Evolutionary conservation across 2,888 invertebrate genomes (phyloP), one percentile per base, ranked within the genome.

Genomic region (Ectemnius continuus): DNA sequence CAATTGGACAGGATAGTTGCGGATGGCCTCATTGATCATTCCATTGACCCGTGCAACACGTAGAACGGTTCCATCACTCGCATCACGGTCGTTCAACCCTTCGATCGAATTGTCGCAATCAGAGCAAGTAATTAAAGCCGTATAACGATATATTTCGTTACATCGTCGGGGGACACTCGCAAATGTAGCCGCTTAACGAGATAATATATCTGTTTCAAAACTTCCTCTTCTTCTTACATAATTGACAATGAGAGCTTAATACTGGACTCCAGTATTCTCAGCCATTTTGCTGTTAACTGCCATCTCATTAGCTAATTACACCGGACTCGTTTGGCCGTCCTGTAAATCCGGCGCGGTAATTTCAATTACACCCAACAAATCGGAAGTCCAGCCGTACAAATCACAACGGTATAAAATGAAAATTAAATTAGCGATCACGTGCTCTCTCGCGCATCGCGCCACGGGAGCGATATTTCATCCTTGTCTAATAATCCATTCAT

Each of bases 61-160:
- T 56, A 60, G 65, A 60, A 67, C 65, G 46, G 28, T 20, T 36
- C 48, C 23, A 66, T 45, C 59, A 57, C 56, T 75, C 52, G 23
- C 46, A 76, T 63, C 16, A 60, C 65, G 70, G 20, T 52, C 73
- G 48, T 18, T 67, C 60, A 20, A 11, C 58, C 48, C 61, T 57
- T 63, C 67, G 69, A 67, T 67, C 67, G 67, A 59, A 71, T 75
- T 59, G 59, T 57, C 70, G 78, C 78, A 82, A 84, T 69, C 82
- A 76, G 78, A 73, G 73, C 79, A 78, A 75, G 78, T 82, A 82
- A 84, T 82, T 82, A 82, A 83, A 81, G 76, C 81, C 66, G 70
- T 77, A 79, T 74, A 73, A 70, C 67, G 75, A 78, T 78, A 80
- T 71, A 73, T 81, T 71, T 70, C 71, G 74, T 75, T 72, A 67